Base-by-base conservation (phyloP, 2,113 vertebrate species). In the Puffinus mauretanicus region DNA sequence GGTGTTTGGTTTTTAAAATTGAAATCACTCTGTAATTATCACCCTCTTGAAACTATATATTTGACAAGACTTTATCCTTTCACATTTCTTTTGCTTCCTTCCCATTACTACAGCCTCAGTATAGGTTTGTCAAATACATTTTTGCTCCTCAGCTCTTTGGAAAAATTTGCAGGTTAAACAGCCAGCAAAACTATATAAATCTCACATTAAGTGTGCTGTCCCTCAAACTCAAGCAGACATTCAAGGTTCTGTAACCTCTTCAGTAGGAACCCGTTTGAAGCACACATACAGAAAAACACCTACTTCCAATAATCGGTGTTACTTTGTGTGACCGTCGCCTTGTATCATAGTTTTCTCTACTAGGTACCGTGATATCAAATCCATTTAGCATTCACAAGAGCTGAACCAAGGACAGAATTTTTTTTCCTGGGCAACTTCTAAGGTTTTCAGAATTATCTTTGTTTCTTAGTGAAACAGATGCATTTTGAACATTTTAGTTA, bases 221-320 rank as follows among this genome's bases (percentile, higher is more conserved):
- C 51, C 10, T 24, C 8, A 42, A 58, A 13, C 32, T 78, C 32
- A 70, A 46, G 46, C 13, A 81, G 60, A 58, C 6, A 4, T 38
- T 70, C 65, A 85, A 57, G 11, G 11, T 5, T 51, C 30, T 62
- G 17, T 72, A 52, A 67, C 9, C 4, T 77, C 19, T 61, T 52
- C 18, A 76, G 14, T 4, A 47, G 25, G 30, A 94, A 82, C 7
- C 1, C 49, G 10, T 80, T 65, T 49, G 71, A 86, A 86, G 13
- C 20, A 44, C 0, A 0, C 2, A 2, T 52, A 32, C 4, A 72
- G 73, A 72, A 67, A 38, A 82, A 72, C 4, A 38, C 1, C 12
- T 49, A 4, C 42, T 92, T 86, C 30, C 18, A 64, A 57, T 36
- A 57, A 42, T 1, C 0, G 0, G 11, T 46, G 24, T 8, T 69